These are phyloP conservation scores for Eurytoma adleriae DNA, from an alignment of 2,888 invertebrate species.

Conservation along the genomic window DNA sequence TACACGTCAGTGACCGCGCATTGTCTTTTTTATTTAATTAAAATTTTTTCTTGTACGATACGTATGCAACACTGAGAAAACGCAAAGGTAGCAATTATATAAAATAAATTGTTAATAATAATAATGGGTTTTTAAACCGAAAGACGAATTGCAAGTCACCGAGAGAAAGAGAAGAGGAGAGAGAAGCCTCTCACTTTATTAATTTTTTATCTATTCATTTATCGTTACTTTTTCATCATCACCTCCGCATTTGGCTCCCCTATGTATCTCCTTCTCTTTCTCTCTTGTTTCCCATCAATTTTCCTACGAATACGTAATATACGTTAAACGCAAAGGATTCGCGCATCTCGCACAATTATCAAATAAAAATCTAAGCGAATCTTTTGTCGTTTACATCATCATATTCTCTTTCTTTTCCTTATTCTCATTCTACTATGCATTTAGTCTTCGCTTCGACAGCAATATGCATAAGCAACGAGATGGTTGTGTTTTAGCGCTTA, in stretches of 20 bases:
- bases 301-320: conserved; percentile 38
- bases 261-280: conserved; percentile 12
- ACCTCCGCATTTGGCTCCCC: background rate
- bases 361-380: conserved; percentile 50
- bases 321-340: conserved; percentile 46
- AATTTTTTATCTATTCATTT: conserved; percentile 3
- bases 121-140: conserved; percentile 49
- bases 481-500: conserved; percentile 51
- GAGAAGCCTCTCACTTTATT: conserved; percentile 9
- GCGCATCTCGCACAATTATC: conserved; percentile 34
- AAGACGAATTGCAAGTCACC: conserved; percentile 54
- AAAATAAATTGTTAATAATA: conserved; percentile 51
- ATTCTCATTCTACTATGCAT: conserved; percentile 39
- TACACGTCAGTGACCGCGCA: conserved; percentile 56
- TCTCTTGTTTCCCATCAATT: conserved; percentile 29
- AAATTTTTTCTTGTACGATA: conserved; percentile 51
- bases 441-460: conserved; percentile 52
- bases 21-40: conserved; percentile 52
- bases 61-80: conserved; percentile 58
- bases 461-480: conserved; percentile 42
- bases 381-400: conserved; percentile 42
- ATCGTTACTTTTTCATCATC: background rate
- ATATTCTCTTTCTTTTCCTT: conserved; percentile 20
- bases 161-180: conserved; percentile 36
- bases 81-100: conserved; percentile 54